These are phyloP conservation scores for Anomalospiza imberbis DNA, from an alignment of 2,797 vertebrate genomes.

Conservation along the genomic window DNA sequence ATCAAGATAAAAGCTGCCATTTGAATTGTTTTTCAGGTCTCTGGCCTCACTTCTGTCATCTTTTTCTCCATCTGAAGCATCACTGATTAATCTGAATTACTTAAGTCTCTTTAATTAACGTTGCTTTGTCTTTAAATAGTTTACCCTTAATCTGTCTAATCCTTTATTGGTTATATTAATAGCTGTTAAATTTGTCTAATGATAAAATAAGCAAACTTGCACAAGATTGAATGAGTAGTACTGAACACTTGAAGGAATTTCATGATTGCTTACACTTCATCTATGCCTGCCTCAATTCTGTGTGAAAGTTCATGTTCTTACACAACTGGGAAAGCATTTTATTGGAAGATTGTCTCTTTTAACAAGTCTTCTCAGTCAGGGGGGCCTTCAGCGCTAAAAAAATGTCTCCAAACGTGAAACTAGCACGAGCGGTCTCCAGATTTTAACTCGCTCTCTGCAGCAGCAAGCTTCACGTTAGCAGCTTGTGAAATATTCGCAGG, in stretches of 20 bases:
- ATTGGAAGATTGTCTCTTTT: neutral
- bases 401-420: neutral
- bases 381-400: neutral
- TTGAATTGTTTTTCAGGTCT: neutral
- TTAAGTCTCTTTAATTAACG: slow-evolving; percentile 19
- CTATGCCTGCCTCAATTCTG: neutral
- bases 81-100: slow-evolving; percentile 5
- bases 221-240: neutral
- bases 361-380: neutral
- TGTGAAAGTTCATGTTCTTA: neutral
- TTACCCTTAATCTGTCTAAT: slow-evolving; percentile 29
- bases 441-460: neutral
- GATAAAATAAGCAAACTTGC: neutral
- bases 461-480: neutral
- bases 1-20: neutral
- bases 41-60: neutral
- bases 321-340: neutral
- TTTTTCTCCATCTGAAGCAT: neutral
- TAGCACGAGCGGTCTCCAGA: fast-evolving
- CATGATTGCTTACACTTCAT: neutral
- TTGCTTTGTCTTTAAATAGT: slow-evolving; percentile 33
- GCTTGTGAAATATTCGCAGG: neutral
- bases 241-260: neutral
- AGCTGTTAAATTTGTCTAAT: neutral
- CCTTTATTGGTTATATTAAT: slow-evolving; percentile 1